Conservation (phyloP, 1,140 invertebrate species). For the Cherax quadricarinatus region DNA sequence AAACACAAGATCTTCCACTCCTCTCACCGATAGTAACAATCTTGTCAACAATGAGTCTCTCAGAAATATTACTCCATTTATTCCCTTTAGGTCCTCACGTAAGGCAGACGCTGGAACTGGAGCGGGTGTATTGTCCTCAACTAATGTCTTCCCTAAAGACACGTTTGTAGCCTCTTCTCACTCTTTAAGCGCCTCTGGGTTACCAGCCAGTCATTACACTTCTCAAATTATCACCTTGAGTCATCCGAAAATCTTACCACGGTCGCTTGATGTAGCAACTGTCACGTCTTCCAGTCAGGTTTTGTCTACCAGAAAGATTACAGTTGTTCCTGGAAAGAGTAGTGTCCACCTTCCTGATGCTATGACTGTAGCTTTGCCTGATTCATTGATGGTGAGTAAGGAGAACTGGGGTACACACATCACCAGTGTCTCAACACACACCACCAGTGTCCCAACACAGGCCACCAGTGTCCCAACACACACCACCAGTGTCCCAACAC, state of each 20-base stretch:
- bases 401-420: background rate
- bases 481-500: too few species aligned
- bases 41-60: background rate
- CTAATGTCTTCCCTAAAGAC: background rate
- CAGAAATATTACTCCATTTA: background rate
- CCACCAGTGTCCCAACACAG: background rate
- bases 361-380: background rate
- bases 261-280: background rate
- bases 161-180: too few species aligned
- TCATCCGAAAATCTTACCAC: background rate
- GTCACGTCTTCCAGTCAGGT: background rate
- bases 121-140: background rate
- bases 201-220: background rate
- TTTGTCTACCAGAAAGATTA: background rate
- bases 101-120: background rate
- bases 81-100: background rate
- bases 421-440: background rate
- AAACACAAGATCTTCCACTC: background rate
- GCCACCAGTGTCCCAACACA: too few species aligned
- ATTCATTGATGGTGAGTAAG: background rate
- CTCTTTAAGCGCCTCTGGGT: background rate
- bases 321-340: background rate
- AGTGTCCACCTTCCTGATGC: background rate
- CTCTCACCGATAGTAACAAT: background rate
- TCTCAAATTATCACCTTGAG: background rate